Conservation (phyloP, 2,888 invertebrate species). For the Drosophila subquinaria region DNA sequence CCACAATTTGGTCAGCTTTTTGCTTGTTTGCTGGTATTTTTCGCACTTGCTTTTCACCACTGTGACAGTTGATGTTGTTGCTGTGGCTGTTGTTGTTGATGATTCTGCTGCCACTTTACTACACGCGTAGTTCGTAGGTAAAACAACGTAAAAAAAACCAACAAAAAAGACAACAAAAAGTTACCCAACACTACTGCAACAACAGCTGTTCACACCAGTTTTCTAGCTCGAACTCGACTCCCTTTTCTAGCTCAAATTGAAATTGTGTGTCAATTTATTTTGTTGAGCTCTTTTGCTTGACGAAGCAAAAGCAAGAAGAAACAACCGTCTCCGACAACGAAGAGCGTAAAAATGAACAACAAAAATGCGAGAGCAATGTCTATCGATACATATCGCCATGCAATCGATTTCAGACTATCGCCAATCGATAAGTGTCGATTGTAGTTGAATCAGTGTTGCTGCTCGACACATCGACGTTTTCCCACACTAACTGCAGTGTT, state of each 20-base stretch:
- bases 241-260: slow-evolving; percentile 49
- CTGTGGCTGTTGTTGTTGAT: slow-evolving; percentile 26
- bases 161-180: slow-evolving; percentile 56
- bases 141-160: slow-evolving; percentile 34
- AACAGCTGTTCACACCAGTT: slow-evolving; percentile 61
- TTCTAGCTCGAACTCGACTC: slow-evolving; percentile 28
- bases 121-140: slow-evolving; percentile 47
- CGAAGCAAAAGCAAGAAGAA: slow-evolving; percentile 45
- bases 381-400: slow-evolving; percentile 34
- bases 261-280: slow-evolving; percentile 51
- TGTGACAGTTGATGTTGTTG: slow-evolving; percentile 40
- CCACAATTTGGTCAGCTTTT: slow-evolving; percentile 62
- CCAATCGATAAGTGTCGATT: slow-evolving; percentile 5
- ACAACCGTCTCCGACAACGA: slow-evolving; percentile 63
- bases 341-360: slow-evolving; percentile 65
- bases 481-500: slow-evolving; percentile 31
- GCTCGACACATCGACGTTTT: neutral
- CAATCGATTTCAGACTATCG: neutral
- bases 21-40: slow-evolving; percentile 47
- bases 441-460: slow-evolving; percentile 2
- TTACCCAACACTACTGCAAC: slow-evolving; percentile 61
- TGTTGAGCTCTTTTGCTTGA: slow-evolving; percentile 47
- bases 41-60: slow-evolving; percentile 59
- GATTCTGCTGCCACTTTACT: slow-evolving; percentile 47
- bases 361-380: slow-evolving; percentile 27